Base-by-base conservation (phyloP, 2,888 invertebrate genomes). In the Parnassius smintheus region DNA sequence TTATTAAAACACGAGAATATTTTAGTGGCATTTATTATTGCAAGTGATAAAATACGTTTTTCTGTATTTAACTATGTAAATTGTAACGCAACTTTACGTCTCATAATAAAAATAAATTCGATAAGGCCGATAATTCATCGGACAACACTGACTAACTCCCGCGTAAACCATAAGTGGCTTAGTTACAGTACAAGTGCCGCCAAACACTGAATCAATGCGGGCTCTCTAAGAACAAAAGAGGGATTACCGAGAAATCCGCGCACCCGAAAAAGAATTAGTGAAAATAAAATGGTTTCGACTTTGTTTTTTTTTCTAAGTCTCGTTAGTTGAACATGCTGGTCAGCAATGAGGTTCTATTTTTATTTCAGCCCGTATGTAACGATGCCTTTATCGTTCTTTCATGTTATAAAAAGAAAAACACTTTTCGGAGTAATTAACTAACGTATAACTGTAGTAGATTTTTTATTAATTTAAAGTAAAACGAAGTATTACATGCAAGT, bases 121-220 rank as follows among this genome's bases (percentile, higher is more conserved):
- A 25, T 25, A 25, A 25, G 25, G 25, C 41, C 52, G 50, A 56
- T 46, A 46, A 12, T 46, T 9, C 22, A 41, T 45, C 10, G 51
- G 13, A 59, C 44, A 51, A 18, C 65, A 61, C 68, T 65, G 69
- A 18, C 13, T 51, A 44, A 56, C 64, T 65, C 72, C 73, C 75
- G 71, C 73, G 77, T 77, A 76, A 80, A 75, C 82, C 80, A 74
- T 88, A 89, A 90, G 88, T 90, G 88, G 88, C 86, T 90, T 90
- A 88, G 89, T 90, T 90, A 88, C 83, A 78, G 72, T 77, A 77
- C 81, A 80, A 83, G 83, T 76, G 78, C 81, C 81, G 80, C 71
- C 86, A 88, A 89, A 88, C 82, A 83, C 79, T 80, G 81, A 78
- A 74, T 78, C 80, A 80, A 87, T 87, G 86, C 87, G 86, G 85